phyloP scores from a whole-genome alignment of 2,113 vertebrate species.

The Limanda limanda region DNA sequence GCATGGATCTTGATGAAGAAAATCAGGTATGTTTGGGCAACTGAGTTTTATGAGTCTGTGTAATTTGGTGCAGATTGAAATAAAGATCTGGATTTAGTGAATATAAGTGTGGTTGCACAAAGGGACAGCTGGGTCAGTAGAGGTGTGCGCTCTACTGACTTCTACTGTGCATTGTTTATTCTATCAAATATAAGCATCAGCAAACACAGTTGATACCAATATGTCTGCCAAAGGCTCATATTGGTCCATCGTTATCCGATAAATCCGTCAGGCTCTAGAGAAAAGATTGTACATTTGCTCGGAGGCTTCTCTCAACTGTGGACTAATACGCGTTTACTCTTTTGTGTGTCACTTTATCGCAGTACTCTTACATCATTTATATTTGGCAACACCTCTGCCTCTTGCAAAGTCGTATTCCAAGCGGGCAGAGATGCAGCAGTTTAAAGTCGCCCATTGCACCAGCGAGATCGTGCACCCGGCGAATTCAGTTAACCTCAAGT shows the following conservation, averaged over 20 bases:
- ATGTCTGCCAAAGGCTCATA: not conserved
- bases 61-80: too few relatives aligned
- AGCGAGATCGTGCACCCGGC: not conserved
- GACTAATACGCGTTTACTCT: not conserved
- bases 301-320: not conserved
- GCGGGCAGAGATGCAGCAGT: not conserved
- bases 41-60: too few relatives aligned
- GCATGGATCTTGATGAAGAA: too few relatives aligned
- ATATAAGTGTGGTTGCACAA: too few relatives aligned
- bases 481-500: conserved; percentile 5
- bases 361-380: not conserved
- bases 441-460: not conserved
- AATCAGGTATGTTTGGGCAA: too few relatives aligned
- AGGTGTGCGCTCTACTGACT: too few relatives aligned
- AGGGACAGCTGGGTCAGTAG: too few relatives aligned
- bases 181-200: not conserved
- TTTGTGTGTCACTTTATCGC: not conserved
- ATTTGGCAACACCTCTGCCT: not conserved
- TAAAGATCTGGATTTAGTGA: too few relatives aligned
- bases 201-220: not conserved
- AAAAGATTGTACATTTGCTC: not conserved
- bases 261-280: not conserved
- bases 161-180: not conserved
- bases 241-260: not conserved
- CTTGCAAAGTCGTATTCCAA: not conserved